Percentiles rank a stretch among this genome's conserved stretches.
Evolutionary conservation across 2,888 invertebrate genomes (phyloP).

Genomic region (Theretra japonica): DNA sequence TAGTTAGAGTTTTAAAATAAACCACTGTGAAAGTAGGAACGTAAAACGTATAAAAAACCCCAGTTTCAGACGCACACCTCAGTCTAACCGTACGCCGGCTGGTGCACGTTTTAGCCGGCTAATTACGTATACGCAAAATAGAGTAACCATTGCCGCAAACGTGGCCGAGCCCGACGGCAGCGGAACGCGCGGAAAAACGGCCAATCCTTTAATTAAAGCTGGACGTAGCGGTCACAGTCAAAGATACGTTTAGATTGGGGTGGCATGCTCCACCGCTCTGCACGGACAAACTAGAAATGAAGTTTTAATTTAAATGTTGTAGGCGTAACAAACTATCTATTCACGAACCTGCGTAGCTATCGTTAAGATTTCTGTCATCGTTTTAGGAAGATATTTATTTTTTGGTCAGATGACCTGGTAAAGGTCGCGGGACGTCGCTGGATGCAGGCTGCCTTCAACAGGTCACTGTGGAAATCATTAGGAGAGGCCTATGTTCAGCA

Average conservation of each 20-base stretch:
- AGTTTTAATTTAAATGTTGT: not conserved
- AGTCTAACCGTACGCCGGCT: conserved; percentile 57
- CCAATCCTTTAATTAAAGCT: conserved; percentile 72
- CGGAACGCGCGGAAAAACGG: conserved; percentile 59
- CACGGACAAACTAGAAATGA: not conserved
- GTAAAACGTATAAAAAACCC: conserved; percentile 43
- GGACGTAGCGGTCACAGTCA: conserved; percentile 53
- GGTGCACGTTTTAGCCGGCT: conserved; percentile 68
- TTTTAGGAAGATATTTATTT: too few species aligned
- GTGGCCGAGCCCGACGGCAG: conserved; percentile 27
- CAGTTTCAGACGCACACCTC: conserved; percentile 65
- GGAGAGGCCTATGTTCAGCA: too few species aligned
- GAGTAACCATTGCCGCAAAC: conserved; percentile 41
- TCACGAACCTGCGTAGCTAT: too few species aligned
- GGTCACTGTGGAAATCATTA: too few species aligned
- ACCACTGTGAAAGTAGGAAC: conserved; percentile 13
- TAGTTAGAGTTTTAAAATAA: conserved; percentile 19
- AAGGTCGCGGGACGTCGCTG: too few species aligned
- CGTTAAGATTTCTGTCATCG: too few species aligned
- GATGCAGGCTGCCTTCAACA: too few species aligned
- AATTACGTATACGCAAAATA: conserved; percentile 57
- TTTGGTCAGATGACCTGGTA: too few species aligned
- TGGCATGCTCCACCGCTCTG: not conserved
- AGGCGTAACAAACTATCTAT: too few species aligned
- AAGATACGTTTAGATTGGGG: conserved; percentile 46